Base-by-base conservation (phyloP, 2,113 vertebrate species). In the Nothocercus nigrocapillus region DNA sequence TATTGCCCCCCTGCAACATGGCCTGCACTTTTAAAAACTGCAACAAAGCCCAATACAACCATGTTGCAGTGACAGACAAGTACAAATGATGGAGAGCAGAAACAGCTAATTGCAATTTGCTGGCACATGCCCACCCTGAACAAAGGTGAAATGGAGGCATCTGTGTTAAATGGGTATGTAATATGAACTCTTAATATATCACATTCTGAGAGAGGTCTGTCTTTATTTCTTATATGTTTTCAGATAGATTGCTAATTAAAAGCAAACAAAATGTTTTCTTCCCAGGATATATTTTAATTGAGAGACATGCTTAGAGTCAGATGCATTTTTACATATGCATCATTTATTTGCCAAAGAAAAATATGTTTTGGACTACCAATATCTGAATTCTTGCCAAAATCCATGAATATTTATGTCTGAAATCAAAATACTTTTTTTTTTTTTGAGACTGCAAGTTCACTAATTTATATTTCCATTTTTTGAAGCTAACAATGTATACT, bases 81-180 rank as follows among this genome's bases (percentile, higher is more conserved):
- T 40, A 25, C 30, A 70, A 45, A 59, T 16, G 51, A 42, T 4
- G 6, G 45, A 40, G 70, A 74, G 5, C 11, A 32, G 21, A 15
- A 40, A 22, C 11, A 38, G 15, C 11, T 7, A 66, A 79, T 61
- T 85, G 9, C n/a, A 32, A 47, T 67, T 83, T 80, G 27, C 27
- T 82, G 27, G 3, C 8, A 67, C 0, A 0, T 74, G 40, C 16
- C 45, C 24, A 3, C 9, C 24, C 18, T 17, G 8, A 30, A 58
- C 11, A 59, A n/a, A 70, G 36, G 54, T 70, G 27, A 89, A 84
- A 30, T 1, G 51, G 40, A 82, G 22, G 24, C 16, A 51, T 69
- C 28, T 40, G 28, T 81, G 51, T 9, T 38, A 62, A 78, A 82
- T 79, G 27, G 69, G 6, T 76, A 19, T n/a, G 13, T 24, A 61